A percentile compares a stretch with the other conserved stretches of the same genome.
phyloP scores from a whole-genome alignment of 2,113 vertebrate genomes.

The Stigmatopora argus region DNA sequence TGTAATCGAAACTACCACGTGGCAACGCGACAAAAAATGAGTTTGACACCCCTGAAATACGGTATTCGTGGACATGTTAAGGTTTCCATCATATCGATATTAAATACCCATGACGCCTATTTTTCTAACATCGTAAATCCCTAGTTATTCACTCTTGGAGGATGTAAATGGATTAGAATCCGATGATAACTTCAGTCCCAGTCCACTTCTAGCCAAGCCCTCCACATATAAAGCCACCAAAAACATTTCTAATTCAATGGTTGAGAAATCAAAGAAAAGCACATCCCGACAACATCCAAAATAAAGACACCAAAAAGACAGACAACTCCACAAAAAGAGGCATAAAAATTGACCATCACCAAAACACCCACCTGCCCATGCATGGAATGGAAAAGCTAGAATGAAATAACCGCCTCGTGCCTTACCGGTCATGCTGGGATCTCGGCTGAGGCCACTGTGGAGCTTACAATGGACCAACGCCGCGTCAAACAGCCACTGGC shows the following conservation, averaged over 20 bases:
- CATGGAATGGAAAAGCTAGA: conserved; percentile 26
- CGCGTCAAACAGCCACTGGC: conserved; percentile 94
- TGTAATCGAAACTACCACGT: too few relatives aligned
- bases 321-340: conserved; percentile 41
- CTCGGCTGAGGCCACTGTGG: conserved; percentile 89
- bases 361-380: conserved; percentile 56
- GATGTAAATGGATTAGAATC: conserved; percentile 45
- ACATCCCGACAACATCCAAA: conserved; percentile 41
- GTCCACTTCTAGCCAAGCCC: conserved; percentile 62
- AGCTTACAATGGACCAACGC: conserved; percentile 96
- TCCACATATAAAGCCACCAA: conserved; percentile 46
- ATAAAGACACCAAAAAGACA: conserved; percentile 39
- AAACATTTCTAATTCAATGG: conserved; percentile 45
- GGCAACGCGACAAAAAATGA: too few relatives aligned
- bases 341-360: conserved; percentile 38
- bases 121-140: too few relatives aligned
- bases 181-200: conserved; percentile 39
- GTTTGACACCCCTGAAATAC: too few relatives aligned
- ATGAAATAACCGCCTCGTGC: conserved; percentile 24
- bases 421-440: conserved; percentile 97
- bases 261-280: conserved; percentile 31
- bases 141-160: conserved; percentile 27
- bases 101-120: too few relatives aligned
- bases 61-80: too few relatives aligned
- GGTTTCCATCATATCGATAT: too few relatives aligned